These are phyloP conservation scores for Calycopis cecrops DNA, from an alignment of 1,140 invertebrate species.

Conservation along the genomic window DNA sequence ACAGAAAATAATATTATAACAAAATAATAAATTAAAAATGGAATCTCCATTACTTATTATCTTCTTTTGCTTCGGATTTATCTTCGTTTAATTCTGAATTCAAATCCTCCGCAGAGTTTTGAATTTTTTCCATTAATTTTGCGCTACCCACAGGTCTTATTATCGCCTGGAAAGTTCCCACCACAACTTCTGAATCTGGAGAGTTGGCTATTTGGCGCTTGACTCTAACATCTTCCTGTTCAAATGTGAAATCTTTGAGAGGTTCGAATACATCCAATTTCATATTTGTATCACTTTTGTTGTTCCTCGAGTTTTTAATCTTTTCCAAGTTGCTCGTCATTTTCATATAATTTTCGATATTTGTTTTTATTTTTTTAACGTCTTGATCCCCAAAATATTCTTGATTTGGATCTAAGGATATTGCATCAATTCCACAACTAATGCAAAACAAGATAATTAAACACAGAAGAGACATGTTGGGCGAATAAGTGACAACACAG, in stretches of 20 bases:
- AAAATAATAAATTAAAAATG: no score
- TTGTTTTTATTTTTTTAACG: conserved; percentile 9
- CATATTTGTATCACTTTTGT: neutral
- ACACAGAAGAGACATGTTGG: no score
- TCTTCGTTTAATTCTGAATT: neutral
- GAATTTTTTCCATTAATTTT: neutral
- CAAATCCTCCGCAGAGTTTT: neutral
- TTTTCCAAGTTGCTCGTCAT: conserved; percentile 4
- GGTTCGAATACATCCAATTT: neutral
- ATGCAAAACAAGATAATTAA: no score
- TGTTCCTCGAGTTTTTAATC: neutral
- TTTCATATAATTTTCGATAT: conserved; percentile 2
- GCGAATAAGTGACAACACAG: no score
- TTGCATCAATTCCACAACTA: no score
- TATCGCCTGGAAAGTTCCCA: conserved; percentile 27
- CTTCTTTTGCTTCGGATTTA: no score
- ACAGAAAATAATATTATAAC: neutral
- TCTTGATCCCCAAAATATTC: neutral
- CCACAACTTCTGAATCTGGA: conserved; percentile 17
- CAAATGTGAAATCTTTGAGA: neutral
- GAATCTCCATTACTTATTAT: no score
- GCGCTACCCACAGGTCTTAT: conserved; percentile 17
- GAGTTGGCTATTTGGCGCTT: conserved; percentile 21
- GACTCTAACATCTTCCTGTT: neutral
- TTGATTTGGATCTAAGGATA: neutral